phyloP scores from a whole-genome alignment of 2,888 invertebrate genomes.

The Drosophila flavopinicola region DNA sequence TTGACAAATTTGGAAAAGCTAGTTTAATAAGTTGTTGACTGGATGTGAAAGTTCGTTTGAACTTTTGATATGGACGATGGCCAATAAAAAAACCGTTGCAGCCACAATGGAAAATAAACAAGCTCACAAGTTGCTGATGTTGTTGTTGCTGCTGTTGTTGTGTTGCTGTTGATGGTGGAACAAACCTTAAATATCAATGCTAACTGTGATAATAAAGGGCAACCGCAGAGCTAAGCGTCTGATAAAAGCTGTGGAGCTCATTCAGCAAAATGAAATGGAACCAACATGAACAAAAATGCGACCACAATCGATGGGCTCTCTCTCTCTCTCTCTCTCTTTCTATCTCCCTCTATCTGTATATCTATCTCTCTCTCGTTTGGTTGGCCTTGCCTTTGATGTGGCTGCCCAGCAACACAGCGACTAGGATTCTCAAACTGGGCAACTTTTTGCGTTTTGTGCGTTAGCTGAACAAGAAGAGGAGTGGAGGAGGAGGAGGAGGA shows the following conservation, averaged over 20 bases:
- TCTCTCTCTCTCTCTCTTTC: neutral
- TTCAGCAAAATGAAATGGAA: conserved; percentile 56
- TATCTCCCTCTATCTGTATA: no score
- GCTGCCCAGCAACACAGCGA: conserved; percentile 34
- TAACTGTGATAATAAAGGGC: conserved; percentile 37
- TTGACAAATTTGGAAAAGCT: neutral
- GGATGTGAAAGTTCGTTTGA: conserved; percentile 17
- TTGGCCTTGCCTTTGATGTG: conserved; percentile 58
- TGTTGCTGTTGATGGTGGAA: conserved; percentile 1
- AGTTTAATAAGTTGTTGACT: neutral
- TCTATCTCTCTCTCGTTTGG: no score
- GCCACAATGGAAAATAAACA: conserved; percentile 25
- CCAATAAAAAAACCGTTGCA: conserved; percentile 25
- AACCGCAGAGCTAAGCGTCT: conserved; percentile 50
- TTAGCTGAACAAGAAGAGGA: no score
- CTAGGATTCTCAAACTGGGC: conserved; percentile 33
- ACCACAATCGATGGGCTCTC: conserved; percentile 69
- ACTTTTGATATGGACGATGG: conserved; percentile 15
- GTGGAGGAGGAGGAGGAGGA: neutral
- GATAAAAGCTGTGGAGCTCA: conserved; percentile 46
- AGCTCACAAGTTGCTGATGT: conserved; percentile 22
- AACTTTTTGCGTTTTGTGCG: conserved; percentile 30
- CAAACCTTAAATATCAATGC: conserved; percentile 39
- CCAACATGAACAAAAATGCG: conserved; percentile 66
- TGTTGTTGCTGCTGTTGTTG: conserved; percentile 9